Conservation (phyloP, 1,140 invertebrate species). For the Zaprionus africanus region DNA sequence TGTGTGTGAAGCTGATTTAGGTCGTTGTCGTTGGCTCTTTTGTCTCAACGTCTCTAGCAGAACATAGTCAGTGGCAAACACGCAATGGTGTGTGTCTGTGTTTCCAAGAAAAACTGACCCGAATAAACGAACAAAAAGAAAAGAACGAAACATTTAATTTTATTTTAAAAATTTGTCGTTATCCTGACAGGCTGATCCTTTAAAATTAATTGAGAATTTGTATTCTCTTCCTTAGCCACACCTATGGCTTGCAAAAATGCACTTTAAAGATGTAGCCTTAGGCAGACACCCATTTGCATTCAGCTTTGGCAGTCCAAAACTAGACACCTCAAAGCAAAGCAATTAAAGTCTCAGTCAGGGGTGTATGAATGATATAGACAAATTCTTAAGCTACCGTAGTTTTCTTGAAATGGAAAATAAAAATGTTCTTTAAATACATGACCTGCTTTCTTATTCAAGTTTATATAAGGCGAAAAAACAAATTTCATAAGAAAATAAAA, state of each 20-base stretch:
- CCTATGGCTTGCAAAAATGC: background rate
- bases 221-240: background rate
- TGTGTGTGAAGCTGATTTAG: slow-evolving; percentile 30
- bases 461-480: background rate
- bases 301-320: background rate
- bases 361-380: background rate
- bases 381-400: background rate
- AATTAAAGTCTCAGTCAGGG: background rate
- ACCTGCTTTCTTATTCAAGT: background rate
- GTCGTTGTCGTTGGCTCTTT: slow-evolving; percentile 39
- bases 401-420: background rate
- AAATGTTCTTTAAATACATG: too few species aligned
- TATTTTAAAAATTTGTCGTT: slow-evolving; percentile 11
- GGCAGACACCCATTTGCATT: slow-evolving; percentile 16
- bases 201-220: background rate
- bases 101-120: slow-evolving; percentile 32
- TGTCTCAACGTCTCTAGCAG: slow-evolving; percentile 36
- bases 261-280: background rate
- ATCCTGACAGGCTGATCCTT: slow-evolving; percentile 3
- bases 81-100: slow-evolving; percentile 9
- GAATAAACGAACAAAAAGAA: slow-evolving; percentile 16
- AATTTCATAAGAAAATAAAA: background rate
- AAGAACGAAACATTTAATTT: slow-evolving; percentile 29
- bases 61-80: background rate
- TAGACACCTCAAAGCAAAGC: background rate